phyloP scores from a whole-genome alignment of 2,797 vertebrate species.

The Sebastes hubbsi region DNA sequence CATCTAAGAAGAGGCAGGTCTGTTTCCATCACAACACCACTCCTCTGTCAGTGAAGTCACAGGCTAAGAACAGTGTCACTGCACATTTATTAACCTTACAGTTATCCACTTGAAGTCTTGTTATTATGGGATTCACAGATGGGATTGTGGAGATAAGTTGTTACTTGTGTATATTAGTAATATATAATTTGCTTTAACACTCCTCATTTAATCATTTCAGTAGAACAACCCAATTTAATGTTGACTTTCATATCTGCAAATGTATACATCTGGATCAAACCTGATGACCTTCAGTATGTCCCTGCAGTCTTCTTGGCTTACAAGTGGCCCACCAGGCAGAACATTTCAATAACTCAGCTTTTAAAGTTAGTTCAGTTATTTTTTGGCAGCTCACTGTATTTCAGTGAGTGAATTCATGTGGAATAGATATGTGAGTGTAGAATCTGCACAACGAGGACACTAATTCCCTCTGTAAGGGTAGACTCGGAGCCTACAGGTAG shows the following conservation, averaged over 20 bases:
- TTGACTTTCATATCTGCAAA: not conserved
- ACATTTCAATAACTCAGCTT: slow-evolving; percentile 34
- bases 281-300: slow-evolving; percentile 13
- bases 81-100: not conserved
- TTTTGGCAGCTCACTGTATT: slow-evolving; percentile 30
- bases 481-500: not conserved
- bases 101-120: not conserved
- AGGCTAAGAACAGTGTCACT: not conserved
- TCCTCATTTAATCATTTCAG: not conserved
- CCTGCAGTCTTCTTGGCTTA: slow-evolving; percentile 11
- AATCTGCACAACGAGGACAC: slow-evolving; percentile 1
- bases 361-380: slow-evolving; percentile 17
- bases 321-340: slow-evolving; percentile 38
- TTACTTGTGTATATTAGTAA: not conserved
- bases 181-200: not conserved
- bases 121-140: not conserved
- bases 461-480: not conserved
- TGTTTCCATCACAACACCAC: not conserved
- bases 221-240: not conserved
- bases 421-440: slow-evolving; percentile 33
- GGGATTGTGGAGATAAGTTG: not conserved
- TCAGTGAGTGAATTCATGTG: slow-evolving; percentile 32
- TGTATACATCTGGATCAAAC: slow-evolving; percentile 2
- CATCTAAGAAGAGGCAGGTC: not conserved
- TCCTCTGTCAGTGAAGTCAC: slow-evolving; percentile 1